These are phyloP conservation scores for Megalops cyprinoides DNA, from an alignment of 2,797 vertebrate species.

Conservation along the genomic window DNA sequence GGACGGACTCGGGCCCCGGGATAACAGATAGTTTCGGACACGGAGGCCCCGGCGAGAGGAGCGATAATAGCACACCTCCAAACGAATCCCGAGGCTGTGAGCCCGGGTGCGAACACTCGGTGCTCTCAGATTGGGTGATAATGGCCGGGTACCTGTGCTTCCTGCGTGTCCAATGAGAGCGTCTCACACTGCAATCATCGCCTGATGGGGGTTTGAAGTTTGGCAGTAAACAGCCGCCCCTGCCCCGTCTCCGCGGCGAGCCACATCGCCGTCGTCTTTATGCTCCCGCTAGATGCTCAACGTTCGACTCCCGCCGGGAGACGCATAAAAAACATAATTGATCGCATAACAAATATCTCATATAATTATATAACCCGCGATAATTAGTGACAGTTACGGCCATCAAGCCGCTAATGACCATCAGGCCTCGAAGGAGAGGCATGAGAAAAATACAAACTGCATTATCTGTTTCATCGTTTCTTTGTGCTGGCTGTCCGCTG, in stretches of 20 bases:
- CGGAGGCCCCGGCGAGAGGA: not conserved
- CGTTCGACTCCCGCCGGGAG: slow-evolving; percentile 36
- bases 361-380: slow-evolving; percentile 47
- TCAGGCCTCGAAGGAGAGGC: not conserved
- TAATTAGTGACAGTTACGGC: slow-evolving; percentile 47
- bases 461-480: not conserved
- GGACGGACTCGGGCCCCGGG: not conserved
- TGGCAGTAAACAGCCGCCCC: slow-evolving; percentile 54
- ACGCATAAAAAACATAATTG: slow-evolving; percentile 57
- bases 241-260: too few species aligned
- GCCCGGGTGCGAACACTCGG: not conserved
- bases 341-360: slow-evolving; percentile 54
- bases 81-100: not conserved
- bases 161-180: not conserved
- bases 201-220: slow-evolving; percentile 50
- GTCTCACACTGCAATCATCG: slow-evolving; percentile 4
- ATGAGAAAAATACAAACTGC: not conserved
- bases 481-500: not conserved
- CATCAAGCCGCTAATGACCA: slow-evolving; percentile 26
- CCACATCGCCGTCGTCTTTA: slow-evolving; percentile 32
- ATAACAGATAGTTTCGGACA: not conserved
- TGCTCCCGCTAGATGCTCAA: slow-evolving; percentile 31
- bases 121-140: not conserved
- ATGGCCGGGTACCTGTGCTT: not conserved
- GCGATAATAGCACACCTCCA: slow-evolving; percentile 14